Percentiles rank a stretch among this genome's conserved stretches.
These are phyloP conservation scores for Daubentonia madagascariensis DNA, from an alignment of 2,113 vertebrate genomes.

Conservation along the genomic window DNA sequence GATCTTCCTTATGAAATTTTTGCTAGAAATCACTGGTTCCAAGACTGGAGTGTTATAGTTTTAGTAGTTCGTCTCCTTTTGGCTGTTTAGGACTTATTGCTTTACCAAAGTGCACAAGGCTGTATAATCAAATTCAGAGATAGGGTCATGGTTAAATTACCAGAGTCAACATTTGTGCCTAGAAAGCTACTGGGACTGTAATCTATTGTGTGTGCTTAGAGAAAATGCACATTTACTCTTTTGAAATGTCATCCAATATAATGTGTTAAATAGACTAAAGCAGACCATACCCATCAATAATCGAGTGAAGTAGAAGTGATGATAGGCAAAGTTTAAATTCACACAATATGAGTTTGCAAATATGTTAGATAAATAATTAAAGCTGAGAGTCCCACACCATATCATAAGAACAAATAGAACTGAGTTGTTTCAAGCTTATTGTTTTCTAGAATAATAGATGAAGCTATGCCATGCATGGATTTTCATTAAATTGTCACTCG, in stretches of 20 bases:
- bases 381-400: background rate
- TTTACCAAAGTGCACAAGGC: background rate
- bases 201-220: slow-evolving; percentile 47
- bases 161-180: slow-evolving; percentile 47
- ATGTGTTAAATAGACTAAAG: slow-evolving; percentile 27
- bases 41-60: background rate
- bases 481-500: background rate
- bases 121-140: slow-evolving; percentile 46
- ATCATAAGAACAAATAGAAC: slow-evolving; percentile 40
- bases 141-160: slow-evolving; percentile 40
- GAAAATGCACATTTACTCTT: slow-evolving; percentile 46
- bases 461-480: background rate
- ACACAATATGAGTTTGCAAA: slow-evolving; percentile 46
- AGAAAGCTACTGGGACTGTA: background rate
- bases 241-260: slow-evolving; percentile 53
- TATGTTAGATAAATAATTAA: slow-evolving; percentile 52
- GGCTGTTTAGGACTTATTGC: background rate
- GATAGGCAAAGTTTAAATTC: slow-evolving; percentile 38
- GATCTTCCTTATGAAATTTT: background rate
- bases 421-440: slow-evolving; percentile 34
- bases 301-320: background rate
- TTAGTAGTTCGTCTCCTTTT: background rate
- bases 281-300: background rate
- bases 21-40: background rate
- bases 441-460: slow-evolving; percentile 40